Conservation (phyloP, 2,113 vertebrate genomes). For the Sander vitreus region DNA sequence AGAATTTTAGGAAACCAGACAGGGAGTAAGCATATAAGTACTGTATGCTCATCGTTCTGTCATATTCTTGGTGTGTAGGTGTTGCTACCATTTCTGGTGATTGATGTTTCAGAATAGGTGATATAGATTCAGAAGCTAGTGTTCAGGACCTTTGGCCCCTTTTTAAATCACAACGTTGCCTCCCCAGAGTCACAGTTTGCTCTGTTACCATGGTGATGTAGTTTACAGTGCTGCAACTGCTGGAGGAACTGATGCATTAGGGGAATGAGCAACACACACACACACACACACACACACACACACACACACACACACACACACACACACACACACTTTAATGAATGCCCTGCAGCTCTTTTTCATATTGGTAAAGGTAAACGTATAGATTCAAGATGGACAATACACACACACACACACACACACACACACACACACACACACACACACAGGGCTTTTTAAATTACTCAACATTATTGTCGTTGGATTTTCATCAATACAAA, state of each 20-base stretch:
- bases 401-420: background rate
- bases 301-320: background rate
- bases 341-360: conserved; percentile 30
- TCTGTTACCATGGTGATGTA: conserved; percentile 39
- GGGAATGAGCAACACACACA: conserved; percentile 7
- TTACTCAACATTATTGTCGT: no score
- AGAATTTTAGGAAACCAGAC: no score
- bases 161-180: background rate
- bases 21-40: no score
- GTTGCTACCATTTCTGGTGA: no score
- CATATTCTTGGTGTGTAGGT: no score
- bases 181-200: background rate
- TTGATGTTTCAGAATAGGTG: background rate
- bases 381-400: background rate
- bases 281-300: conserved; percentile 4
- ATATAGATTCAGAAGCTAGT: background rate
- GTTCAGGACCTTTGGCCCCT: background rate
- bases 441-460: background rate
- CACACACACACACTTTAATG: background rate
- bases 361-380: background rate
- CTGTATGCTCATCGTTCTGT: no score
- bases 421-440: background rate
- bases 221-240: background rate
- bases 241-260: conserved; percentile 23
- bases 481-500: no score